These are phyloP conservation scores for Aproaerema taeniolella DNA, from an alignment of 2,888 invertebrate genomes.

Conservation along the genomic window DNA sequence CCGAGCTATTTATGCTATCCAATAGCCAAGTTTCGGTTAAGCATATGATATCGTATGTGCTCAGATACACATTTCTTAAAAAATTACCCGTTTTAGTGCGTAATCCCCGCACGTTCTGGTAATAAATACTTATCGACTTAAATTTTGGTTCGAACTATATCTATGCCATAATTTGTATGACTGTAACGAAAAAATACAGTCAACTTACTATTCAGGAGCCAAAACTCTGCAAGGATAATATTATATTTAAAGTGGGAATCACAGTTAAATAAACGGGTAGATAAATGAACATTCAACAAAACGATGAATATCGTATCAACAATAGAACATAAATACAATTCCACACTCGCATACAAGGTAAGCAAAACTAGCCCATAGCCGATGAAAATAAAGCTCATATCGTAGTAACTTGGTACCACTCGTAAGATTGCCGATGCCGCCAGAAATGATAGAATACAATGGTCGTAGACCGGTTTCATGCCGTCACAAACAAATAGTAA, in stretches of 20 bases:
- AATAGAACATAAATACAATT: too few species aligned
- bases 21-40: conserved; percentile 5
- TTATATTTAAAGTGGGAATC: neutral
- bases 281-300: neutral
- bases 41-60: neutral
- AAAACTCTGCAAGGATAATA: neutral
- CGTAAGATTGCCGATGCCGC: neutral
- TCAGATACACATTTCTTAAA: conserved; percentile 5
- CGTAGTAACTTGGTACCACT: too few species aligned
- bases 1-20: neutral
- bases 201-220: neutral
- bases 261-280: neutral
- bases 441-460: neutral
- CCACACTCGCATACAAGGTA: too few species aligned
- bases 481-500: too few species aligned
- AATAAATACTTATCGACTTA: neutral
- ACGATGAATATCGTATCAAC: too few species aligned
- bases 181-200: neutral
- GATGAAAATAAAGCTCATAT: neutral
- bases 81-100: conserved; percentile 5
- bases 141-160: too few species aligned
- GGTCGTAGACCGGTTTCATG: neutral
- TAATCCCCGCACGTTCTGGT: neutral
- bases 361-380: too few species aligned
- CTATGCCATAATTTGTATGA: neutral